phyloP scores from a whole-genome alignment of 2,888 invertebrate genomes.

The Spatulosminthurus flaviceps region DNA sequence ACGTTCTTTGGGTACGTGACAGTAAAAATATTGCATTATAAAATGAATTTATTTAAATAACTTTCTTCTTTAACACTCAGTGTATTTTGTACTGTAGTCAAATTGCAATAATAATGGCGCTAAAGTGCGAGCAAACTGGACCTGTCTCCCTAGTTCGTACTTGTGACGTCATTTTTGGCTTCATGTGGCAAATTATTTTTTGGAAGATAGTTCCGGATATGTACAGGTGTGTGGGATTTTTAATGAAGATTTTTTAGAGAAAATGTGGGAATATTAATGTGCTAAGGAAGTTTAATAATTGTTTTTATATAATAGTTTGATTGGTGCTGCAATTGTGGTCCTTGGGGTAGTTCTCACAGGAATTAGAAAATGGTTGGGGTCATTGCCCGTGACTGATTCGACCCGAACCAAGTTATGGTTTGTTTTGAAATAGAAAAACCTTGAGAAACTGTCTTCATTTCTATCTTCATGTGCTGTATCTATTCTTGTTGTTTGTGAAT shows the following conservation, averaged over 20 bases:
- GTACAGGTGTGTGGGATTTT: slow-evolving; percentile 49
- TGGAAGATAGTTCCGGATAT: slow-evolving; percentile 52
- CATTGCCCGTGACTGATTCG: slow-evolving; percentile 45
- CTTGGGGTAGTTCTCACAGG: slow-evolving; percentile 47
- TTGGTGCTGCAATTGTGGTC: slow-evolving; percentile 52
- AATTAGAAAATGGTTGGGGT: slow-evolving; percentile 53
- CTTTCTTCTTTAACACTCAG: no score
- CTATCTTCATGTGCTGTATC: no score
- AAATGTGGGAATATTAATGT: no score
- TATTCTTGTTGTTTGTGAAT: no score
- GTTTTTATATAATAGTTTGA: slow-evolving; percentile 45
- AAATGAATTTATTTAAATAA: not conserved
- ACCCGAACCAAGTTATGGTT: slow-evolving; percentile 41
- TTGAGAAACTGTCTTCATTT: no score
- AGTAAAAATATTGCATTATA: not conserved
- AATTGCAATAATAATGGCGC: slow-evolving; percentile 83
- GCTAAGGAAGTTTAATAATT: no score
- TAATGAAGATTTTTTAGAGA: no score
- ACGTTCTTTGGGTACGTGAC: slow-evolving; percentile 49
- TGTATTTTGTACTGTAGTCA: slow-evolving; percentile 88
- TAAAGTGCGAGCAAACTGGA: slow-evolving; percentile 90
- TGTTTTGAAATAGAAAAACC: slow-evolving; percentile 36
- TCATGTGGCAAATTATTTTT: slow-evolving; percentile 77
- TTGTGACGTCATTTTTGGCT: slow-evolving; percentile 90
- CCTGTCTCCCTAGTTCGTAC: slow-evolving; percentile 90